These are phyloP conservation scores for Bradypodion ventrale DNA, from an alignment of 2,797 vertebrate genomes.

Conservation along the genomic window DNA sequence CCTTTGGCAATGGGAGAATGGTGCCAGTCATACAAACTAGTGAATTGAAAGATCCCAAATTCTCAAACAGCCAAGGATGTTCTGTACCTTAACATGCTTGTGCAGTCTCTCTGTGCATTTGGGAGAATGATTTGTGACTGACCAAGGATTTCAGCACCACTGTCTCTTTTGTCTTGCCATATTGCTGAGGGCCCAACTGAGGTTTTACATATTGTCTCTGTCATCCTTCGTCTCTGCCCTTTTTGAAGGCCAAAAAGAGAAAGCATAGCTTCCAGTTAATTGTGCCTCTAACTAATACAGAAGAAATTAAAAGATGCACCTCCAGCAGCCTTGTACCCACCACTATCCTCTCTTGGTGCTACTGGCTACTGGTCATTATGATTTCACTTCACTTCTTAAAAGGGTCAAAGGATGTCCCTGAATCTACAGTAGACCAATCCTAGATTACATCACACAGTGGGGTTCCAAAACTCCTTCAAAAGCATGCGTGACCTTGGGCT, in stretches of 20 bases:
- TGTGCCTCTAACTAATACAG: accelerated
- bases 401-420: conserved; percentile 42
- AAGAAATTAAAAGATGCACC: neutral
- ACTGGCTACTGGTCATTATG: neutral
- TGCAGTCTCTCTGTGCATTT: conserved; percentile 9
- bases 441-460: neutral
- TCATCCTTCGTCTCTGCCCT: neutral
- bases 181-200: neutral
- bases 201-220: conserved; percentile 9
- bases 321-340: accelerated
- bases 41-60: neutral
- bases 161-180: neutral
- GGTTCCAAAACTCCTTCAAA: conserved; percentile 8
- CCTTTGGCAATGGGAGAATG: neutral
- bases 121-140: neutral
- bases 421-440: neutral
- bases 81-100: conserved; percentile 6
- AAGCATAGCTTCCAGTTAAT: neutral
- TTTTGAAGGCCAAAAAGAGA: accelerated
- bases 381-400: conserved; percentile 6
- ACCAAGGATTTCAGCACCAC: neutral
- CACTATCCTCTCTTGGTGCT: conserved; percentile 23
- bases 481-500: conserved; percentile 7
- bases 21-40: neutral
- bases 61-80: conserved; percentile 32